Evolutionary conservation across 2,888 invertebrate genomes (phyloP), one percentile per base, ranked within the genome.

Genomic region (Temnothorax rugatulus): DNA sequence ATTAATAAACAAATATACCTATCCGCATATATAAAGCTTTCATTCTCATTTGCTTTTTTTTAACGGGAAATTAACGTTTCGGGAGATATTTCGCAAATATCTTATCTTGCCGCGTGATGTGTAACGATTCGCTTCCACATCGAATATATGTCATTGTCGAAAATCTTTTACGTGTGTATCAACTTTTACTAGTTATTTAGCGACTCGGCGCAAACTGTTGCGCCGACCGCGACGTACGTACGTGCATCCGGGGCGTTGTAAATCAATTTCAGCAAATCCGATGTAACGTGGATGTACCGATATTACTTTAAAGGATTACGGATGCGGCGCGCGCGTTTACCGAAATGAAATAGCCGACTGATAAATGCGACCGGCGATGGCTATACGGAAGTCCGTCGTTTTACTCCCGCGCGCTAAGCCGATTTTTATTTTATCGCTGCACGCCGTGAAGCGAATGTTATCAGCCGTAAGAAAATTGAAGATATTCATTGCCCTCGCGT

Each of bases 261-360:
- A 77, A 77, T 68, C 77, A 77, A 77, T 77, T 77, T 68, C 54
- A 44, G 68, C 68, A 68, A 68, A 77, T 54, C 77, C 77, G 41
- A 13, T 68, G 68, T 77, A 77, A 57, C 68, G 57, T 29, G 68
- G 54, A 68, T 68, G 68, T 68, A 44, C 54, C 77, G 77, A 57
- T 77, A 77, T 77, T 77, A 68, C 68, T 77, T 68, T 68, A 77
- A 77, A 68, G 57, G 77, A 77, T 77, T 68, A 77, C 77, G 77
- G 29, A 77, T 57, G 77, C 54, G 68, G 47, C 13, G 68, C 57
- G 68, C 77, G 66, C 54, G 54, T 68, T 68, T 68, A 54, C 77
- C 77, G 68, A 77, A 77, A 77, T 77, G 57, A 77, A 77, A 77
- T 77, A 57, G 77, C 77, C 54, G 54, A 57, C 68, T 77, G 77